phyloP scores from a whole-genome alignment of 2,797 vertebrate genomes.

The Poecile montanus region DNA sequence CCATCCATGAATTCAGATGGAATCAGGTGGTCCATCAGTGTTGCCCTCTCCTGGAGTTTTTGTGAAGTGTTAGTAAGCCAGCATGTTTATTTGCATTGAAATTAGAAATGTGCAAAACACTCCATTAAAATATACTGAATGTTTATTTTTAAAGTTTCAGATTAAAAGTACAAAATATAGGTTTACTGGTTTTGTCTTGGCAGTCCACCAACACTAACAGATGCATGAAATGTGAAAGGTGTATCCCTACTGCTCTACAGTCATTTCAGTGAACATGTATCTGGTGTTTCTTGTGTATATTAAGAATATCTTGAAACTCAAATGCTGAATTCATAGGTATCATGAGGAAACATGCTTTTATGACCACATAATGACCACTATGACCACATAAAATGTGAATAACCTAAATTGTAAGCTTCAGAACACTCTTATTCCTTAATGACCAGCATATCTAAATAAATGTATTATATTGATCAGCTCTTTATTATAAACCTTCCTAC shows the following conservation, averaged over 20 bases:
- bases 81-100: background rate
- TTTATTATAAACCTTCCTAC: background rate
- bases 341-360: background rate
- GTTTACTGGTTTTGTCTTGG: background rate
- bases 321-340: background rate
- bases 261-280: background rate
- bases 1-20: background rate
- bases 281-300: background rate
- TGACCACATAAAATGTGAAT: background rate
- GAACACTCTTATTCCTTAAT: background rate
- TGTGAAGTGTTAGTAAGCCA: background rate
- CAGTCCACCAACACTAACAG: background rate
- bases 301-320: background rate
- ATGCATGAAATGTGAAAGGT: background rate
- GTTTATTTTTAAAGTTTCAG: background rate
- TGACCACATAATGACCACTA: background rate
- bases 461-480: background rate
- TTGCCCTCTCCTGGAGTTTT: background rate
- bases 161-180: background rate
- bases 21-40: background rate
- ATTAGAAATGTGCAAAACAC: background rate
- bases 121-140: background rate
- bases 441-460: background rate
- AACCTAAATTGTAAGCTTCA: background rate
- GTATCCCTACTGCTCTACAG: background rate